These are phyloP conservation scores for Ylistrum balloti DNA, from an alignment of 1,140 invertebrate genomes.

Conservation along the genomic window DNA sequence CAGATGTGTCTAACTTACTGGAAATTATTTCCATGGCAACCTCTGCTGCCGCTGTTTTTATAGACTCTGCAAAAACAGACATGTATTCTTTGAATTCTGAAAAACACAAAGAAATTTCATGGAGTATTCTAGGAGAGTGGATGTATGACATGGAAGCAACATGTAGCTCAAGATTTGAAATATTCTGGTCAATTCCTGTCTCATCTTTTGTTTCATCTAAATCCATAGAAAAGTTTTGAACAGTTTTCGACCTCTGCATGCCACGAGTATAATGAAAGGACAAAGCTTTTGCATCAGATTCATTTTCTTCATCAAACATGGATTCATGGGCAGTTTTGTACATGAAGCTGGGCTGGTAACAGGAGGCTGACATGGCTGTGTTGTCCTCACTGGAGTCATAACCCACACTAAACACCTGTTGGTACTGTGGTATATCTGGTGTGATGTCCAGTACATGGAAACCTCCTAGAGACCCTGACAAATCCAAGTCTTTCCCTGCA, in stretches of 20 bases:
- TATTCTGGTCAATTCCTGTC: constrained; percentile 46
- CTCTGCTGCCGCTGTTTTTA: constrained; percentile 94
- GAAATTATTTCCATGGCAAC: constrained; percentile 94
- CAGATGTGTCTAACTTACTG: constrained; percentile 54
- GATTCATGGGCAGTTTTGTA: constrained; percentile 77
- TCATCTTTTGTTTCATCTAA: not conserved
- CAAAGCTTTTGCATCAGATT: constrained; percentile 72
- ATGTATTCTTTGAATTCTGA: constrained; percentile 88
- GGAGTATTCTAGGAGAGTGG: constrained; percentile 92
- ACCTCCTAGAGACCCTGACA: constrained; percentile 94
- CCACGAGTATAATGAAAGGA: constrained; percentile 67
- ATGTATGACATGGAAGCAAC: constrained; percentile 97
- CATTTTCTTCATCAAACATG: constrained; percentile 53
- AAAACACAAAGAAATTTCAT: constrained; percentile 92
- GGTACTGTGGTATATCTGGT: constrained; percentile 91
- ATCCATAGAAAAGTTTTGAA: constrained; percentile 45
- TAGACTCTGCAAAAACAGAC: constrained; percentile 89
- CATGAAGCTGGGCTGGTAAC: constrained; percentile 68
- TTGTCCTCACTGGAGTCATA: constrained; percentile 83
- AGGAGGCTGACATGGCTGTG: constrained; percentile 69
- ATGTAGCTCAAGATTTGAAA: constrained; percentile 84
- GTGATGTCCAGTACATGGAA: constrained; percentile 94
- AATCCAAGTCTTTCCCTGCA: constrained; percentile 84
- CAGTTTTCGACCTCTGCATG: constrained; percentile 46
- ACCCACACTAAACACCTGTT: constrained; percentile 93